Base-by-base conservation (phyloP, 1,140 invertebrate species). In the Leptoteleia sp. region DNA sequence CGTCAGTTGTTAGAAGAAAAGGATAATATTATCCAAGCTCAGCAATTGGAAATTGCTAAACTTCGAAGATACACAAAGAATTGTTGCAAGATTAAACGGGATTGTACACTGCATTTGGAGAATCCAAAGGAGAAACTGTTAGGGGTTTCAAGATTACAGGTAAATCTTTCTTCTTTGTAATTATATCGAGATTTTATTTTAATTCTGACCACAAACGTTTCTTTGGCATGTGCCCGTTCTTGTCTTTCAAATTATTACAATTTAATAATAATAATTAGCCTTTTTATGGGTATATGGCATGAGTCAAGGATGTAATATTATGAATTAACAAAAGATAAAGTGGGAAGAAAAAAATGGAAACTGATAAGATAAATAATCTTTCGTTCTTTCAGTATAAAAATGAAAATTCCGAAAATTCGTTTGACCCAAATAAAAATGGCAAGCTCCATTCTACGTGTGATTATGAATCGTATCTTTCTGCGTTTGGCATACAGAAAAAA, bases 1-100 rank as follows among this genome's bases (percentile, higher is more conserved):
- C 91, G 91, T 27, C 91, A 92, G 33, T 90, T 93, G 47, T 88
- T 95, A 1, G 90, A 91, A 31, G 93, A 93, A 79, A 94, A 94
- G 81, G 94, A 94, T 81, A 91, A 91, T 79, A 91, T 94, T 12
- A 94, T 95, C 19, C 91, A 91, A 65, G 90, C 91, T 50, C 94
- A 95, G 82, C 92, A 92, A 79, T 89, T 92, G 54, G 93, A 95
- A 82, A 94, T 95, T 45, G 88, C 91, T 5, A 92, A 91, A 82
- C 87, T 94, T 7, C 90, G 91, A 8, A 90, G 91, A 1, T 92
- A 91, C 73, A 91, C 92, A 16, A 93, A 93, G 84, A 93, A 93
- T 76, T 92, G 92, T 50, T 85, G 87, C 57, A 40, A 90, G 91
- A 64, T 89, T 89, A 71, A 90, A 90, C 33, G 90, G 76, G 90